These are phyloP conservation scores for Zhuqinia jingwanae DNA, from an alignment of 2,888 invertebrate species.

Conservation along the genomic window DNA sequence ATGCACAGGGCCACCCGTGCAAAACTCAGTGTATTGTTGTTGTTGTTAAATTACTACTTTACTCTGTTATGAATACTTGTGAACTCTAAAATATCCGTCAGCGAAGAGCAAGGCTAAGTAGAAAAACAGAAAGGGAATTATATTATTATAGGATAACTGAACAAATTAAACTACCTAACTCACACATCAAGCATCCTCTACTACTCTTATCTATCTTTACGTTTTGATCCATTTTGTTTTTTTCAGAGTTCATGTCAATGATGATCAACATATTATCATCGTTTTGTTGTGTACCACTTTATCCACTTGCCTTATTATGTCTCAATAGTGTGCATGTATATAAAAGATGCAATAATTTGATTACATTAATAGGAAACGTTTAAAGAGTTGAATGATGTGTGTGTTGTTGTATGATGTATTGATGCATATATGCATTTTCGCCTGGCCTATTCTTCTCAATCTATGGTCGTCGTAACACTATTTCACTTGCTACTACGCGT, in stretches of 20 bases:
- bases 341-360: neutral
- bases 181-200: neutral
- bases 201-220: neutral
- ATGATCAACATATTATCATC: neutral
- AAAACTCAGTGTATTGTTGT: neutral
- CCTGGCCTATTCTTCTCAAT: neutral
- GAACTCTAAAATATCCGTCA: neutral
- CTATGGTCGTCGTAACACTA: neutral
- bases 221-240: conserved; percentile 8
- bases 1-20: neutral
- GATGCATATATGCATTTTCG: too few relatives aligned
- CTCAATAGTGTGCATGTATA: neutral
- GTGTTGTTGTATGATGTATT: neutral
- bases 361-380: conserved; percentile 1
- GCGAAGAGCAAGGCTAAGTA: conserved; percentile 43
- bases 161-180: neutral
- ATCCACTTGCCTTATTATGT: neutral
- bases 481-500: neutral
- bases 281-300: neutral
- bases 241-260: neutral
- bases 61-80: too few relatives aligned
- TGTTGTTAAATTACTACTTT: too few relatives aligned
- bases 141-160: neutral
- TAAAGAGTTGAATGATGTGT: neutral
- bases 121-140: neutral